Conservation (phyloP, 2,113 vertebrate genomes). For the Struthidea cinerea region DNA sequence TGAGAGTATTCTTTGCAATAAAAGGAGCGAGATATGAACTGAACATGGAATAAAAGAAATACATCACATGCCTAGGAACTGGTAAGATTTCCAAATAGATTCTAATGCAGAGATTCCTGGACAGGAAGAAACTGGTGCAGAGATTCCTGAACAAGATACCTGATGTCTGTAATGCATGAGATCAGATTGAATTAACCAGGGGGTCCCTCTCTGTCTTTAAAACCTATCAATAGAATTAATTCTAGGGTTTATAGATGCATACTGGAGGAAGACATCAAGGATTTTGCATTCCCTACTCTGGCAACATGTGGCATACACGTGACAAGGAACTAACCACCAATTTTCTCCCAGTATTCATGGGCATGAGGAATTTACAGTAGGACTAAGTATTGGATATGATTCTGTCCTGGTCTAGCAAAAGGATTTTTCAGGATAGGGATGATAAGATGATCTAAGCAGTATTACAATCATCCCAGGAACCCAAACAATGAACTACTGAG, state of each 20-base stretch:
- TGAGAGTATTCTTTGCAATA: neutral
- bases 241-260: neutral
- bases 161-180: neutral
- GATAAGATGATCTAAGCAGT: neutral
- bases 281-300: neutral
- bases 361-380: neutral
- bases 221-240: neutral
- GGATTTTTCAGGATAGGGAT: neutral
- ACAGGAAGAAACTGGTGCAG: neutral
- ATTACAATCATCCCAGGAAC: neutral
- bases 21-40: neutral
- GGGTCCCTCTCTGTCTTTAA: neutral
- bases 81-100: neutral
- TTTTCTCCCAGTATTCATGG: neutral
- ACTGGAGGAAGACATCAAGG: neutral
- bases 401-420: neutral
- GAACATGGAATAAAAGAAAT: neutral
- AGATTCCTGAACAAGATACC: neutral
- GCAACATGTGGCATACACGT: fast-evolving
- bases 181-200: neutral
- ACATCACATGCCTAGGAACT: neutral
- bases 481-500: neutral
- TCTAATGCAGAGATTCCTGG: neutral
- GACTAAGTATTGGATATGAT: neutral
- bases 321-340: neutral